Conservation (phyloP, 2,113 vertebrate species). For the Trogon melanurus region DNA sequence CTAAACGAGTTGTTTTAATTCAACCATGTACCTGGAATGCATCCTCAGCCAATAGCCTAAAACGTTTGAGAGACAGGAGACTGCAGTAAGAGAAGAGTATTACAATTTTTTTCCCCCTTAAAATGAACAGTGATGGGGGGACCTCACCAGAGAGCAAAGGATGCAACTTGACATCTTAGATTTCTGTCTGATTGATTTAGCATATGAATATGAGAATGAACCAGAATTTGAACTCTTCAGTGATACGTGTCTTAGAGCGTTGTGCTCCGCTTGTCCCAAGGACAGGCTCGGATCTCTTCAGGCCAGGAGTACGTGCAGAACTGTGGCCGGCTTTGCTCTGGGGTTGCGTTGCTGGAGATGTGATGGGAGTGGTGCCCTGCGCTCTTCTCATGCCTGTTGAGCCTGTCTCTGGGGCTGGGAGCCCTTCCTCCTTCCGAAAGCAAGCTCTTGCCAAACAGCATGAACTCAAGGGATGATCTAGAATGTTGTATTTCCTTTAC, state of each 20-base stretch:
- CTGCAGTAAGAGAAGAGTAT: background rate
- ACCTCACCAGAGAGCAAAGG: background rate
- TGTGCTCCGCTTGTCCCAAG: background rate
- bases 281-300: background rate
- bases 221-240: background rate
- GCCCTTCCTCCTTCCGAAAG: fast-evolving
- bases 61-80: background rate
- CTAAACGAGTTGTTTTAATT: background rate
- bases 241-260: background rate
- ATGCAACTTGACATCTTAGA: background rate
- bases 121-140: background rate
- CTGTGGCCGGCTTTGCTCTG: background rate
- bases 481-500: background rate
- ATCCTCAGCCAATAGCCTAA: background rate
- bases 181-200: background rate
- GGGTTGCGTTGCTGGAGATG: background rate
- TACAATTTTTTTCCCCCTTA: background rate
- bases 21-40: background rate
- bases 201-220: background rate
- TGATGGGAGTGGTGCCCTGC: background rate
- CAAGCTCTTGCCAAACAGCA: background rate
- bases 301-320: background rate
- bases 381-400: background rate
- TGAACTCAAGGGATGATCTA: background rate
- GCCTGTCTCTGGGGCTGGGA: background rate